A percentile compares a stretch with the other conserved stretches of the same genome.
Conservation (phyloP, 1,140 invertebrate species). For the Macrosteles quadrilineatus region DNA sequence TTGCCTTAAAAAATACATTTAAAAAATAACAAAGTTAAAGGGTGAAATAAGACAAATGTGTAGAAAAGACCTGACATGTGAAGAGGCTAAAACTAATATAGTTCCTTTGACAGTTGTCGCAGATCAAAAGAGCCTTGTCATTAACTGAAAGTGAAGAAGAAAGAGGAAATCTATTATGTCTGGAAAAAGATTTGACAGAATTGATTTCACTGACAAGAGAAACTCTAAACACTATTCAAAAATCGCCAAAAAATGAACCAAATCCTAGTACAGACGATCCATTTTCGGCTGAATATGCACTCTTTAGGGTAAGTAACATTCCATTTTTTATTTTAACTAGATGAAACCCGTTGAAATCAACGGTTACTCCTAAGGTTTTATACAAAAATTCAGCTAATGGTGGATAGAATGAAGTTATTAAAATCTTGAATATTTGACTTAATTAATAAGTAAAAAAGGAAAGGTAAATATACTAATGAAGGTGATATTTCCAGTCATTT, state of each 20-base stretch:
- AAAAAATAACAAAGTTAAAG: too few relatives aligned
- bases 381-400: not conserved
- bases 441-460: too few relatives aligned
- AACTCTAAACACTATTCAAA: constrained; percentile 51
- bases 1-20: too few relatives aligned
- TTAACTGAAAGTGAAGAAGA: constrained; percentile 55
- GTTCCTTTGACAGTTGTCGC: constrained; percentile 50
- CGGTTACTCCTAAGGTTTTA: not conserved
- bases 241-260: constrained; percentile 37
- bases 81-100: too few relatives aligned
- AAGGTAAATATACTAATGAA: too few relatives aligned
- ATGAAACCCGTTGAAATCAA: not conserved
- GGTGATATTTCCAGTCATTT: too few relatives aligned
- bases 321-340: constrained; percentile 4
- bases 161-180: constrained; percentile 57
- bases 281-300: constrained; percentile 66
- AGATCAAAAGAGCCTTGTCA: constrained; percentile 59
- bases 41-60: too few relatives aligned
- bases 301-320: constrained; percentile 61
- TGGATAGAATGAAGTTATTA: not conserved
- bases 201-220: constrained; percentile 64
- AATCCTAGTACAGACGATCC: constrained; percentile 45
- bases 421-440: not conserved
- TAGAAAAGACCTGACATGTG: too few relatives aligned
- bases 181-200: constrained; percentile 64